phyloP scores from a whole-genome alignment of 2,797 vertebrate genomes.

The Hybognathus amarus region DNA sequence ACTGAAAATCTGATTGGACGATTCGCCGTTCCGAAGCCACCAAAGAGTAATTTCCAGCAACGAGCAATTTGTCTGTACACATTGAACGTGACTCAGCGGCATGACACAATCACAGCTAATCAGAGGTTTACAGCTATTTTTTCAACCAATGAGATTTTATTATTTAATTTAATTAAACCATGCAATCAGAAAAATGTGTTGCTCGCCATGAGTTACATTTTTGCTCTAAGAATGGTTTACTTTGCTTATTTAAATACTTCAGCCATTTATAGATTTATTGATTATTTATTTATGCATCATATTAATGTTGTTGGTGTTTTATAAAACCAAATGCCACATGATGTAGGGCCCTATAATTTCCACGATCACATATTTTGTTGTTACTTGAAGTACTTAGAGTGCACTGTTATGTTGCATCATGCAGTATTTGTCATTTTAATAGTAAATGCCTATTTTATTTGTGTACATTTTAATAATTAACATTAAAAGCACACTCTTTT shows the following conservation, averaged over 20 bases:
- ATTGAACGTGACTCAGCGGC: not conserved
- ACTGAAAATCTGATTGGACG: constrained; percentile 26
- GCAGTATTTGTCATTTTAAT: too few species aligned
- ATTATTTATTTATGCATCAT: not conserved
- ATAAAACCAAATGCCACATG: not conserved
- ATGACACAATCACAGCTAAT: not conserved
- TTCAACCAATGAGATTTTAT: not conserved
- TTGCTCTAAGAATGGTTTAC: not conserved
- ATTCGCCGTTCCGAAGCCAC: not conserved
- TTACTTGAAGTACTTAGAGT: too few species aligned
- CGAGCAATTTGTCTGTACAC: not conserved
- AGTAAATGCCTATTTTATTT: too few species aligned
- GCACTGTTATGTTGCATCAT: too few species aligned
- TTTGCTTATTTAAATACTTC: not conserved
- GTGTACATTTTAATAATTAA: too few species aligned
- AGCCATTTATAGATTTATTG: not conserved
- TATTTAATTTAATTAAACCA: not conserved
- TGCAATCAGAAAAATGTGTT: not conserved
- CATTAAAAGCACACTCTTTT: too few species aligned
- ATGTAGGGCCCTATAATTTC: too few species aligned
- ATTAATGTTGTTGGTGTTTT: too few species aligned
- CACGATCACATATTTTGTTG: too few species aligned
- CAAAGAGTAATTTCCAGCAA: not conserved
- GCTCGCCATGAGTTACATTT: not conserved
- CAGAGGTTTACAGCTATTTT: not conserved